phyloP scores from a whole-genome alignment of 1,140 invertebrate species.

The Pseudomyrmex pallidus region DNA sequence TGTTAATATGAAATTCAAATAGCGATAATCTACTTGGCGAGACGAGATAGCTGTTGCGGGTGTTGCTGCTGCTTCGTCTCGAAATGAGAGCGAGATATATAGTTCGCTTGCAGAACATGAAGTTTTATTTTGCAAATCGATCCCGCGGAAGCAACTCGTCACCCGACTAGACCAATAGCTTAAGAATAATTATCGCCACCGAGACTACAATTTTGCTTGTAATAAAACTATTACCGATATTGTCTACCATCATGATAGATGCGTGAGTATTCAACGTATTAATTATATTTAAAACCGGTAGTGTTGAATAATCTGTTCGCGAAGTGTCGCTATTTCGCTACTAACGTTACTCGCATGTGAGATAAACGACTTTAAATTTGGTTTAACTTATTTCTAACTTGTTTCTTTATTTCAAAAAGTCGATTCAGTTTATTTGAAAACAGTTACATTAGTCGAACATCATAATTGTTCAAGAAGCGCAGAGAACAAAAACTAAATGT shows the following conservation, averaged over 20 bases:
- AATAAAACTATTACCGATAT: constrained; percentile 60
- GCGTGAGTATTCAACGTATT: constrained; percentile 44
- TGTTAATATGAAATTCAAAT: constrained; percentile 56
- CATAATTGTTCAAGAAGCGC: too few relatives aligned
- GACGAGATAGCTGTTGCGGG: neutral
- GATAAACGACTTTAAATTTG: too few relatives aligned
- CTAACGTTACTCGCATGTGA: constrained; percentile 20
- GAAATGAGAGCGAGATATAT: constrained; percentile 11
- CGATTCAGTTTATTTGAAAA: too few relatives aligned
- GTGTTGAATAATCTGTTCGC: neutral
- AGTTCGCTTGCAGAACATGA: neutral
- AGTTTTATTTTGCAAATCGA: constrained; percentile 60
- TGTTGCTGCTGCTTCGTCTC: neutral
- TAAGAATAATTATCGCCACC: constrained; percentile 30
- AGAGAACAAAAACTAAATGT: too few relatives aligned
- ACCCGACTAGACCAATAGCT: neutral
- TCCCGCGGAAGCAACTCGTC: neutral
- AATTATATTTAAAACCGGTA: constrained; percentile 37
- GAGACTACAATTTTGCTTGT: constrained; percentile 36
- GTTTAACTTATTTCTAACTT: too few relatives aligned
- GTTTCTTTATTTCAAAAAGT: too few relatives aligned
- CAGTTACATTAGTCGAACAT: too few relatives aligned
- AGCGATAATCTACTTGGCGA: constrained; percentile 25
- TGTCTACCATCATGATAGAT: constrained; percentile 52
- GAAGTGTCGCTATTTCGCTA: constrained; percentile 14